A percentile compares a stretch with the other conserved stretches of the same genome.
phyloP scores from a whole-genome alignment of 2,888 invertebrate species.

The Pollenia amentaria region DNA sequence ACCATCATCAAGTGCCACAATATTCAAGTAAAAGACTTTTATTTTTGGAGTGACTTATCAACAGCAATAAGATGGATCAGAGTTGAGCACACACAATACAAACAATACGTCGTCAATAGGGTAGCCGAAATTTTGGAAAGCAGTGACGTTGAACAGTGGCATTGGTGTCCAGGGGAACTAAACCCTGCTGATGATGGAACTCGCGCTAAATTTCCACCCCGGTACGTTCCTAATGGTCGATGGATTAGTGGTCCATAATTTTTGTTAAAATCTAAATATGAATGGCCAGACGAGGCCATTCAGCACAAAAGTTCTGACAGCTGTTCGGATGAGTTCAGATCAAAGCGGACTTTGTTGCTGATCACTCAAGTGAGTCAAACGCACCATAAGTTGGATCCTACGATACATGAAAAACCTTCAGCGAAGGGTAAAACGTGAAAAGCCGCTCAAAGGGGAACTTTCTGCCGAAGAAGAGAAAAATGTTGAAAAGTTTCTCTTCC shows the following conservation, averaged over 20 bases:
- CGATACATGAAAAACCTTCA: neutral
- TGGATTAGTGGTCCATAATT: conserved; percentile 28
- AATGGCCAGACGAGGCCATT: neutral
- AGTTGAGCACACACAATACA: no score
- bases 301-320: neutral
- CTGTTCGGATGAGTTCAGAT: neutral
- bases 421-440: conserved; percentile 2
- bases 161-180: no score
- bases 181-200: neutral
- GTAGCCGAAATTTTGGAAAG: conserved; percentile 11
- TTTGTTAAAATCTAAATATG: neutral
- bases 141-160: no score
- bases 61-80: no score
- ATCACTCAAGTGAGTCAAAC: conserved; percentile 20
- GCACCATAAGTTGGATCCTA: conserved; percentile 21
- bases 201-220: conserved; percentile 6
- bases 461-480: conserved; percentile 23
- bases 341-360: neutral
- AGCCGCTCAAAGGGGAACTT: neutral
- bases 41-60: no score
- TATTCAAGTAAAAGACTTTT: no score
- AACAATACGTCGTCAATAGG: conserved; percentile 4
- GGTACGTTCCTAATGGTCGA: conserved; percentile 4
- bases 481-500: neutral
- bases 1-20: no score